Evolutionary conservation across 1,140 invertebrate species (phyloP), one percentile per base, ranked within the genome.

Genomic region (Copidosoma floridanum): DNA sequence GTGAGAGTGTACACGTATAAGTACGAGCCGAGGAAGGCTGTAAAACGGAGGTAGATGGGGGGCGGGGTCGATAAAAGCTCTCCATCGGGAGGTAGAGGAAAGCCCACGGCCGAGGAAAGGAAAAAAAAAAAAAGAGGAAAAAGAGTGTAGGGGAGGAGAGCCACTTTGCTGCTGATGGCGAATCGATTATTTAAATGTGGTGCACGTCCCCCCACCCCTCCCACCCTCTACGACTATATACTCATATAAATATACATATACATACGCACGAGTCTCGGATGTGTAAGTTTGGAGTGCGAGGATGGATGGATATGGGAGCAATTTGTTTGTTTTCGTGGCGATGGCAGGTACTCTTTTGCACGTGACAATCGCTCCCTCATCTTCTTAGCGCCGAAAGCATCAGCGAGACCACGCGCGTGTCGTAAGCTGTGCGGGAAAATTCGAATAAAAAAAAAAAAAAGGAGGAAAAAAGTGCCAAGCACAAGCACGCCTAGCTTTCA

Each of bases 141-240:
- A 10, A 24, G 10, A 29, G 24, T 16, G n/a, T 32, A 20, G 54
- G 47, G 10, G 40, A 44, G 23, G 37, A 14, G n/a, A 24, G 48
- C 47, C 21, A 60, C 32, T 47, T 46, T 35, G 44, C 3, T 20
- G 37, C 14, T 40, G 57, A 20, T 52, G 35, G 58, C 53, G 50
- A 62, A 70, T 70, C 68, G 68, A 70, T 70, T 65, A 66, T 68
- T 66, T 52, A 64, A 69, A 67, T 66, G 61, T 59, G 50, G 54
- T 35, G 18, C 51, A n/a, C 37, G 35, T 10, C 37, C 48, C n/a
- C n/a, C n/a, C n/a, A n/a, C n/a, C n/a, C n/a, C n/a, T n/a, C n/a
- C n/a, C n/a, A n/a, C n/a, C n/a, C n/a, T n/a, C n/a, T n/a, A n/a
- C n/a, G n/a, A n/a, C n/a, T n/a, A n/a, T n/a, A n/a, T n/a, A n/a